Evolutionary conservation across 64 coral and sea anemone genomes (phyloP).

Genomic region (Actinia tenebrosa): DNA sequence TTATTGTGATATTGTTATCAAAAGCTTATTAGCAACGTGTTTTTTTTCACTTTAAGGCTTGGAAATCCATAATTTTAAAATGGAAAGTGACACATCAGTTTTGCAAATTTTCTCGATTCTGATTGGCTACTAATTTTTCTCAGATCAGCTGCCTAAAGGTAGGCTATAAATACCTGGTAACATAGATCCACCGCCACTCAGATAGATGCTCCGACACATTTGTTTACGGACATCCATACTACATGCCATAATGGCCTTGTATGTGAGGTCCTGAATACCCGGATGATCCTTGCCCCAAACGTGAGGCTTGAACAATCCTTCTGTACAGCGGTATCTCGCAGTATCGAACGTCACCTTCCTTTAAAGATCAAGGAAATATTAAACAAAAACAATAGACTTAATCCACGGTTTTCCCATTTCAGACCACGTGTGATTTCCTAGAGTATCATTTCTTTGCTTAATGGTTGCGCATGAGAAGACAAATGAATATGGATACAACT

Average conservation of each 20-base stretch:
- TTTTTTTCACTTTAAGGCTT: too few species aligned
- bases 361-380: not conserved
- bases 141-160: not conserved
- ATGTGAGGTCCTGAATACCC: constrained; percentile 69
- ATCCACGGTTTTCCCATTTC: not conserved
- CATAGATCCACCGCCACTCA: constrained; percentile 89
- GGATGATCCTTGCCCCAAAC: constrained; percentile 96
- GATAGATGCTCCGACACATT: constrained; percentile 83
- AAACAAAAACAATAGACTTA: not conserved
- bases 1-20: too few species aligned
- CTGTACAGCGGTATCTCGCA: constrained; percentile 80
- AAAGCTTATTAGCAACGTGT: too few species aligned
- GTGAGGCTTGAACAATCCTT: constrained; percentile 79
- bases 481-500: too few species aligned
- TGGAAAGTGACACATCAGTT: too few species aligned
- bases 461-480: too few species aligned
- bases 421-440: not conserved
- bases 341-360: constrained; percentile 77
- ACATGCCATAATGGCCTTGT: constrained; percentile 89
- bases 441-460: too few species aligned
- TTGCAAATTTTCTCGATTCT: too few species aligned
- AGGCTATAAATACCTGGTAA: constrained; percentile 48
- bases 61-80: too few species aligned
- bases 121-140: too few species aligned
- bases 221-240: constrained; percentile 97